A percentile compares a stretch with the other conserved stretches of the same genome.
Conservation (phyloP, 2,797 vertebrate species). For the Nyctalus aviator region DNA sequence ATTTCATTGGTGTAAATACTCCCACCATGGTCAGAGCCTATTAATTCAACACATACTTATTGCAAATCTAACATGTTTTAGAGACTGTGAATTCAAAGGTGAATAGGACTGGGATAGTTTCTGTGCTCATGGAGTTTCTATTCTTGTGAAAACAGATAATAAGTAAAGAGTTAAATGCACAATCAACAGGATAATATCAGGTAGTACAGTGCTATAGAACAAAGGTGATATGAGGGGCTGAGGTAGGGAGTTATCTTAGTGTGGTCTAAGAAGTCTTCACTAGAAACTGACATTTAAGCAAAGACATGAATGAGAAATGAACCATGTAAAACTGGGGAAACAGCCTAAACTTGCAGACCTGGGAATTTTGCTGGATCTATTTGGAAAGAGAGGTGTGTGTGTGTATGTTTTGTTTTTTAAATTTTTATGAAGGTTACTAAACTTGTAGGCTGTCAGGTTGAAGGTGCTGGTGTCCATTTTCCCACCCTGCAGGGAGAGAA, state of each 20-base stretch:
- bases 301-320: background rate
- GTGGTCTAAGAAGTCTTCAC: background rate
- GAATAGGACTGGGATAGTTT: background rate
- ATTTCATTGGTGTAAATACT: slow-evolving; percentile 9
- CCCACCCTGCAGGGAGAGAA: background rate
- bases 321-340: background rate
- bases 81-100: background rate
- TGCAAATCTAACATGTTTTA: background rate
- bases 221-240: background rate
- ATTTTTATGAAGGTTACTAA: background rate
- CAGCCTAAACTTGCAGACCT: background rate
- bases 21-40: background rate
- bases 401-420: background rate
- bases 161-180: slow-evolving; percentile 11
- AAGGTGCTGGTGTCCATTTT: background rate
- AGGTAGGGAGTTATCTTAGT: background rate
- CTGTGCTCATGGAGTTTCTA: background rate
- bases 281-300: background rate
- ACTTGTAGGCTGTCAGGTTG: background rate
- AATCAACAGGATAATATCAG: background rate
- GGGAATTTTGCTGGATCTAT: background rate
- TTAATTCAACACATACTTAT: background rate
- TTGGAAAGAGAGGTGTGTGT: background rate
- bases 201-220: background rate
- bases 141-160: background rate